phyloP scores from a whole-genome alignment of 2,113 vertebrate genomes.

The Petaurus breviceps region DNA sequence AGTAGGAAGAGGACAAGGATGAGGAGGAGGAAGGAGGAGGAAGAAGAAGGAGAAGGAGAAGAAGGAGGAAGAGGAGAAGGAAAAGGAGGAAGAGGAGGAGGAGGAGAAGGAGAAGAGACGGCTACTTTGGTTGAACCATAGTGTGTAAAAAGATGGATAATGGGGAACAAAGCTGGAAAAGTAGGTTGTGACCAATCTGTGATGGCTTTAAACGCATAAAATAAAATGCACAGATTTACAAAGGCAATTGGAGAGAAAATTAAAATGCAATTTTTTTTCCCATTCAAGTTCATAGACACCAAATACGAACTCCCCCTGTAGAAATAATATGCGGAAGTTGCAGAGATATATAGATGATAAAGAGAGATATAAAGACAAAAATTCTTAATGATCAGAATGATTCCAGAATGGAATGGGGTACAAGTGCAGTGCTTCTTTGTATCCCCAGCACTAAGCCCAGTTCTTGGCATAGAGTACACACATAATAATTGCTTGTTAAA shows the following conservation, averaged over 20 bases:
- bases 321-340: background rate
- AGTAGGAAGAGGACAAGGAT: too few relatives aligned
- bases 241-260: background rate
- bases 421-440: background rate
- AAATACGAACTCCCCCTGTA: background rate
- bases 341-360: background rate
- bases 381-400: background rate
- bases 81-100: background rate
- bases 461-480: background rate
- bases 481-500: background rate
- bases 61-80: background rate
- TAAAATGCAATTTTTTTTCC: background rate
- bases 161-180: background rate
- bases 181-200: background rate
- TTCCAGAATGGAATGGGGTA: background rate
- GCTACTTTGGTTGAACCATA: background rate
- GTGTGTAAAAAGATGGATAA: background rate
- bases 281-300: background rate
- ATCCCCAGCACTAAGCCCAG: background rate
- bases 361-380: background rate
- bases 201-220: background rate
- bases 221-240: background rate
- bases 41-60: background rate
- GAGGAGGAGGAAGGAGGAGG: too few relatives aligned
- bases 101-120: too few relatives aligned